These are phyloP conservation scores for Galbula dea DNA, from an alignment of 2,113 vertebrate species.

Conservation along the genomic window DNA sequence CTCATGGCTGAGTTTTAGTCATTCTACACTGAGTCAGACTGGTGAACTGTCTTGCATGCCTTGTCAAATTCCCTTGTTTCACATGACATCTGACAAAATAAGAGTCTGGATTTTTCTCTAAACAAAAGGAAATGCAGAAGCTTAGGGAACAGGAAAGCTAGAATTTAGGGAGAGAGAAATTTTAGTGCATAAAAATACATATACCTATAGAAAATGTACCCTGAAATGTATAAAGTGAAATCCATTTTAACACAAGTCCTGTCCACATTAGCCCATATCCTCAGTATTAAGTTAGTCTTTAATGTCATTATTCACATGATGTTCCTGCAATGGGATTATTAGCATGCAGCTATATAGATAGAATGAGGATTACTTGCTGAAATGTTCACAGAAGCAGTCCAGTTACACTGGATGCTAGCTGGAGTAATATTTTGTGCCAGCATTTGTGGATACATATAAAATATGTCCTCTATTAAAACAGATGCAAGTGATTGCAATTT, in stretches of 20 bases:
- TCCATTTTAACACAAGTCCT: not conserved
- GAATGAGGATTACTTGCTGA: not conserved
- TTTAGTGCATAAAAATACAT: not conserved
- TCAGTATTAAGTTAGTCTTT: not conserved
- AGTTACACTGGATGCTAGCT: not conserved
- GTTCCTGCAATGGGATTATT: not conserved
- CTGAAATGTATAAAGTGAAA: conserved; percentile 24
- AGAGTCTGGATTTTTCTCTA: not conserved
- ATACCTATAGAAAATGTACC: not conserved
- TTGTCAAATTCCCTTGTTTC: not conserved
- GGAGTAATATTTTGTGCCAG: not conserved
- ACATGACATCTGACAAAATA: not conserved
- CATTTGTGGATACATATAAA: conserved; percentile 2
- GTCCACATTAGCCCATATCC: not conserved
- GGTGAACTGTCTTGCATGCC: not conserved
- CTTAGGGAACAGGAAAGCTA: not conserved
- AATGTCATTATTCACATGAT: not conserved
- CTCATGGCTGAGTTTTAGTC: not conserved
- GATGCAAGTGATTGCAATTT: conserved; percentile 46
- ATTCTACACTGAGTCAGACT: not conserved
- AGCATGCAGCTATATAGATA: not conserved
- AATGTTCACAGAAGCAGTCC: not conserved
- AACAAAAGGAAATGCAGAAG: not conserved
- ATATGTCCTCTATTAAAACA: not conserved
- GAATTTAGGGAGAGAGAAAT: not conserved